phyloP scores from a whole-genome alignment of 2,113 vertebrate genomes.

The Fukomys damarensis region DNA sequence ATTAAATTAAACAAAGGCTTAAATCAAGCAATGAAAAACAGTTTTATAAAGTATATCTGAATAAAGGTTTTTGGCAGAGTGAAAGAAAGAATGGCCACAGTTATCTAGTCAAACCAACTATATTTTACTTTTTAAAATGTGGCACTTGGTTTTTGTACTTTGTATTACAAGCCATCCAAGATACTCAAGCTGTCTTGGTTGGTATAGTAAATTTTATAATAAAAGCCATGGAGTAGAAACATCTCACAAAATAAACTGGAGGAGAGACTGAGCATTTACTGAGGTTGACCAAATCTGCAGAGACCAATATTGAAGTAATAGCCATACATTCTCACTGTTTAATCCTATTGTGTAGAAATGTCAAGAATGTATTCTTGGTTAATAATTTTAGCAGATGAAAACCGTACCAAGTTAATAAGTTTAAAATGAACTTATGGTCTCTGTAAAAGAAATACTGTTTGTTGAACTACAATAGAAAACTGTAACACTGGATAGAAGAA shows the following conservation, averaged over 20 bases:
- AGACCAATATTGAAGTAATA: neutral
- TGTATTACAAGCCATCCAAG: neutral
- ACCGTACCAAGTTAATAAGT: neutral
- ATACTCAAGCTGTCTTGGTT: neutral
- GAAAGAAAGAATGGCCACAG: neutral
- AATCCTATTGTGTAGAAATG: neutral
- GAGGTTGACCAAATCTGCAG: neutral
- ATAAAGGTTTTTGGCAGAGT: neutral
- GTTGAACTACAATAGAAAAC: too few species aligned
- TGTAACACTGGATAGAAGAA: too few species aligned
- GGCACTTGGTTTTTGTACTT: neutral
- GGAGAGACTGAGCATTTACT: neutral
- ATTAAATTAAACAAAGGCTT: neutral
- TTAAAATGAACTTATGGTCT: too few species aligned
- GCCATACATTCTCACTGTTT: neutral
- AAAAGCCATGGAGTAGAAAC: neutral
- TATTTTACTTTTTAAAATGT: neutral
- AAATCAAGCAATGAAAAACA: neutral
- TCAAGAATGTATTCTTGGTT: neutral
- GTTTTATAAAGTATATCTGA: neutral
- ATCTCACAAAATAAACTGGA: neutral
- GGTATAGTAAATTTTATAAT: neutral
- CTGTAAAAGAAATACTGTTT: too few species aligned
- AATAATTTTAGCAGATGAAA: neutral
- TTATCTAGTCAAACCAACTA: neutral